phyloP scores from a whole-genome alignment of 2,888 invertebrate species.

The Trachelus tabidus region DNA sequence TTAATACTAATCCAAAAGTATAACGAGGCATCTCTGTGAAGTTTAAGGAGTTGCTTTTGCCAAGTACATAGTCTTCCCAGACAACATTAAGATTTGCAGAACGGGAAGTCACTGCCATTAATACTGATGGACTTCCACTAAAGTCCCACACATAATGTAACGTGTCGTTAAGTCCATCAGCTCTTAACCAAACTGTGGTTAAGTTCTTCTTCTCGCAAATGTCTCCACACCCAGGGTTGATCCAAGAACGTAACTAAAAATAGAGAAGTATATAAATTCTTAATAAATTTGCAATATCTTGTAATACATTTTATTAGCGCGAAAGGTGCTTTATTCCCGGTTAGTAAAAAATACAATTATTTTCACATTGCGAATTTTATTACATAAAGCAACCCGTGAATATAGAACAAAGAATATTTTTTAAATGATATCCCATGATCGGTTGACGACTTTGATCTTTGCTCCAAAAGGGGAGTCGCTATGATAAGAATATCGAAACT shows the following conservation, averaged over 20 bases:
- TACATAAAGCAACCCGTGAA: neutral
- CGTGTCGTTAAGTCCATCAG: constrained; percentile 70
- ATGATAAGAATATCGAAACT: neutral
- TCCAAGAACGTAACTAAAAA: constrained; percentile 49
- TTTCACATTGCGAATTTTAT: neutral
- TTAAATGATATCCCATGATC: neutral
- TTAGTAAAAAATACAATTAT: neutral
- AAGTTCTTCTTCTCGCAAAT: constrained; percentile 55
- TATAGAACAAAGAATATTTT: neutral
- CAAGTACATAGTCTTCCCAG: constrained; percentile 65
- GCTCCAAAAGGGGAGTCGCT: neutral
- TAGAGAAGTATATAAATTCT: neutral
- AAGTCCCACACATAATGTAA: constrained; percentile 79
- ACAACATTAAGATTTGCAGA: constrained; percentile 67
- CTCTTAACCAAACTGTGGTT: constrained; percentile 69
- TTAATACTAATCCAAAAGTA: constrained; percentile 72
- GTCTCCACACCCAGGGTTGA: constrained; percentile 59
- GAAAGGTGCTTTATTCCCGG: neutral
- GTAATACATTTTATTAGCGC: neutral
- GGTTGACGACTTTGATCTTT: neutral
- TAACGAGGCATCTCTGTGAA: constrained; percentile 69
- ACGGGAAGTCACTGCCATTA: constrained; percentile 68
- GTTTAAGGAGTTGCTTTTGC: constrained; percentile 55
- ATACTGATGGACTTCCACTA: constrained; percentile 71
- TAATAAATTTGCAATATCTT: neutral